Conservation (phyloP, 2,797 vertebrate species). For the Denticeps clupeoides region DNA sequence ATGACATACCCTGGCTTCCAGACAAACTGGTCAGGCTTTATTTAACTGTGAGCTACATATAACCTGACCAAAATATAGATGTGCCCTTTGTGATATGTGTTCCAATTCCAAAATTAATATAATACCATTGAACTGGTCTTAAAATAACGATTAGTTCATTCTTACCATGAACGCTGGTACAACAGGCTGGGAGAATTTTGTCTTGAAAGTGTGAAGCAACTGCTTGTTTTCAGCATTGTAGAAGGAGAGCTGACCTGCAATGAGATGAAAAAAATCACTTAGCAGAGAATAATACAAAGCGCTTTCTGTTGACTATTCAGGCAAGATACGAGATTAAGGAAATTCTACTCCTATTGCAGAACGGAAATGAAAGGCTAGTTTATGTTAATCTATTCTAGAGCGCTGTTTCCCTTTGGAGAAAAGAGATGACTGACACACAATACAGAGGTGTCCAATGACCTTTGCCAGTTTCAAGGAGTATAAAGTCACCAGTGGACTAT, state of each 20-base stretch:
- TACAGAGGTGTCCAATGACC: conserved; percentile 18
- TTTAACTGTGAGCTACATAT: conserved; percentile 10
- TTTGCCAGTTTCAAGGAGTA: neutral
- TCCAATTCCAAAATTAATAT: too few species aligned
- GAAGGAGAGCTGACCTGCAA: conserved; percentile 81
- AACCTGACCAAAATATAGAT: conserved; percentile 2
- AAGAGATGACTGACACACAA: conserved; percentile 20
- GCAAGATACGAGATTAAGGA: neutral
- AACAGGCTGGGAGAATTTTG: conserved; percentile 80
- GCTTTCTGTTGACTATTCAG: neutral
- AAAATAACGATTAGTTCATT: too few species aligned
- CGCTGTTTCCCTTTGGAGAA: conserved; percentile 1
- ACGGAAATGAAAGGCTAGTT: conserved; percentile 5
- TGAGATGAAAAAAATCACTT: too few species aligned
- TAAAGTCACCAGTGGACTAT: conserved; percentile 2
- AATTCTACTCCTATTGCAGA: conserved; percentile 1
- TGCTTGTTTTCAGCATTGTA: conserved; percentile 75
- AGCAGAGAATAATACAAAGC: neutral
- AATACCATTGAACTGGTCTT: too few species aligned
- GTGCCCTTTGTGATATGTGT: too few species aligned
- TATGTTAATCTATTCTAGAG: conserved; percentile 2
- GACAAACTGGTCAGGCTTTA: conserved; percentile 10
- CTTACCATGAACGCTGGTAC: conserved; percentile 87
- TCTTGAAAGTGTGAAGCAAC: conserved; percentile 79
- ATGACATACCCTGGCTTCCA: neutral